A percentile compares a stretch with the other conserved stretches of the same genome.
phyloP scores from a whole-genome alignment of 2,888 invertebrate genomes.

The Anorthoa munda region DNA sequence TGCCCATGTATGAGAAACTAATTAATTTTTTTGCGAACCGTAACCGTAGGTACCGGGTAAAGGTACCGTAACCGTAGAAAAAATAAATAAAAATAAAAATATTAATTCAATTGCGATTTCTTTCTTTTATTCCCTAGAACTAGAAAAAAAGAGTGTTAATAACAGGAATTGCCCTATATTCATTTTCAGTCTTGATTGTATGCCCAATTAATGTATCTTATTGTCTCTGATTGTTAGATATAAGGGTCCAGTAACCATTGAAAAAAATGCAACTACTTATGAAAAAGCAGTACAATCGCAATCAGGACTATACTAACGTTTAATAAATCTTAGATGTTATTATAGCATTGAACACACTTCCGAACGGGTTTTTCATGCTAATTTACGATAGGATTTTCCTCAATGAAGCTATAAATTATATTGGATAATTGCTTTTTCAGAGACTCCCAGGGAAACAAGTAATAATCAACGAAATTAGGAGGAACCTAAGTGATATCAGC shows the following conservation, averaged over 20 bases:
- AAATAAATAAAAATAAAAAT: not conserved
- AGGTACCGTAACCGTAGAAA: not conserved
- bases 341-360: slow-evolving; percentile 2
- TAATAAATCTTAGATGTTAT: not conserved
- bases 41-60: too few relatives aligned
- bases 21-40: too few relatives aligned
- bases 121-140: not conserved
- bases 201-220: not conserved
- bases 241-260: not conserved
- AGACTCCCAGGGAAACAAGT: slow-evolving; percentile 74
- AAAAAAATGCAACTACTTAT: slow-evolving; percentile 20
- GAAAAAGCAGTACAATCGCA: slow-evolving; percentile 1
- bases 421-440: slow-evolving; percentile 59
- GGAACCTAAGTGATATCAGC: slow-evolving; percentile 78
- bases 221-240: not conserved
- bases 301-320: not conserved
- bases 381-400: slow-evolving; percentile 1
- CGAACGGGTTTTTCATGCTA: not conserved
- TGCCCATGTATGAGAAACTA: not conserved
- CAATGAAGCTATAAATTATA: slow-evolving; percentile 1
- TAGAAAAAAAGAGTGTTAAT: slow-evolving; percentile 17
- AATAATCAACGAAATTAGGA: slow-evolving; percentile 85
- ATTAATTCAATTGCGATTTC: not conserved
- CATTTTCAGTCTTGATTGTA: not conserved
- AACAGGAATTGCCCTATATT: not conserved